Evolutionary conservation across 2,888 invertebrate species (phyloP), one percentile per base, ranked within the genome.

Genomic region (Chloroclystis v-ata): DNA sequence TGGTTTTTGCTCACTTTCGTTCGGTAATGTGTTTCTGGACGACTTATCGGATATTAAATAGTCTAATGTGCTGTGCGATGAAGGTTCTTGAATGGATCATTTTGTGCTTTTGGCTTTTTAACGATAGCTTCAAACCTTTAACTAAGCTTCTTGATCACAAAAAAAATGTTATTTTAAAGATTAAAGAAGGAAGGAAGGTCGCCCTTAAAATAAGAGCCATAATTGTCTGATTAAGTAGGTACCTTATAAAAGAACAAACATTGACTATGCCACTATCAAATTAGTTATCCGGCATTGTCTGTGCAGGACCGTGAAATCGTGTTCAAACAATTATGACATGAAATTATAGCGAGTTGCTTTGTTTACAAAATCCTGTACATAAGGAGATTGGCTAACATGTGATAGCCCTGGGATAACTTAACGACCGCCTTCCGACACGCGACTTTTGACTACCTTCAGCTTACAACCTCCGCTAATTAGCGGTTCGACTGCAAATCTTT

Each of bases 341-440:
- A 42, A 52, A 47, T 51, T 56, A 52, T 45, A 41, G 38, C 33
- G 28, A 44, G 29, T 48, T 48, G 46, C 46, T 50, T 59, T 56
- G 59, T 56, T 56, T 54, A 49, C 37, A 49, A 51, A 46, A 54
- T 46, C 47, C 47, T 55, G 40, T 49, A 50, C 46, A n/a, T n/a
- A 47, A 35, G 42, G 65, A 68, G 69, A 67, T 69, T 67, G 60
- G 61, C 69, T 75, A 80, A 82, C 67, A 57, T 52, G 53, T 54
- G 83, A 85, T 84, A 80, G 73, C 80, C 82, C 73, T 83, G 81
- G 78, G 82, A 82, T 82, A 81, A 75, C 59, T 55, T 78, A 82
- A 83, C 72, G 56, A 77, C 78, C 67, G 63, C 65, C 78, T 82
- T 86, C 86, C 85, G 75, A 70, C 67, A 65, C 69, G 72, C 74